Evolutionary conservation across 2,888 invertebrate genomes (phyloP).

Genomic region (Atrina japonica): DNA sequence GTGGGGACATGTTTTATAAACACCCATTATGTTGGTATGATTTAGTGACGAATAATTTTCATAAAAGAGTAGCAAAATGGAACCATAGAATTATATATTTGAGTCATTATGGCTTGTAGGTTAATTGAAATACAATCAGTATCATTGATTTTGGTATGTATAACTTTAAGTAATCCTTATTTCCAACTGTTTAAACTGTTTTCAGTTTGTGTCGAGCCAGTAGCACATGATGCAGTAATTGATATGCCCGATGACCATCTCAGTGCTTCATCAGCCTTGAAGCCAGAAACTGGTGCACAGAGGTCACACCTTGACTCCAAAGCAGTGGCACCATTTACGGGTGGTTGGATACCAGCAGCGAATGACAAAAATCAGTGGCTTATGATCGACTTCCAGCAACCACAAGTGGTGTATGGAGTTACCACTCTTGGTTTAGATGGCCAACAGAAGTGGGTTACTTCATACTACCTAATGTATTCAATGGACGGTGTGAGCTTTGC

Average conservation of each 20-base stretch:
- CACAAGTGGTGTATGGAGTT: constrained; percentile 61
- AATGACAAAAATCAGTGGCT: constrained; percentile 64
- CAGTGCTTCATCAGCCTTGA: constrained; percentile 45
- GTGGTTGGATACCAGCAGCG: constrained; percentile 86
- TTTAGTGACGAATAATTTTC: too few relatives aligned
- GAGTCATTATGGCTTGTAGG: too few relatives aligned
- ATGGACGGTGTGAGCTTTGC: constrained; percentile 61
- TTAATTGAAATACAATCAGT: too few relatives aligned
- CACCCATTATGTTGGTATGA: too few relatives aligned
- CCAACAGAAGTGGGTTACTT: constrained; percentile 58
- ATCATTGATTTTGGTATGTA: too few relatives aligned
- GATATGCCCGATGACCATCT: constrained; percentile 35
- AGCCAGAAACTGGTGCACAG: constrained; percentile 45
- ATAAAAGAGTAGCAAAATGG: too few relatives aligned
- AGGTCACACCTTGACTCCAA: constrained; percentile 27
- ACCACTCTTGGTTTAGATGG: constrained; percentile 64
- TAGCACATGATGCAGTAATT: neutral
- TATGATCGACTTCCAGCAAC: constrained; percentile 62
- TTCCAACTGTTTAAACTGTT: too few relatives aligned
- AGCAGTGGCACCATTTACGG: constrained; percentile 70
- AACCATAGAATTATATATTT: too few relatives aligned
- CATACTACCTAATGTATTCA: constrained; percentile 63
- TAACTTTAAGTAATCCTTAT: too few relatives aligned
- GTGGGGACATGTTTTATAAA: too few relatives aligned
- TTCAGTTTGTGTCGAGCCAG: constrained; percentile 16